Base-by-base conservation (phyloP, 2,113 vertebrate genomes). In the Sigmodon hispidus region DNA sequence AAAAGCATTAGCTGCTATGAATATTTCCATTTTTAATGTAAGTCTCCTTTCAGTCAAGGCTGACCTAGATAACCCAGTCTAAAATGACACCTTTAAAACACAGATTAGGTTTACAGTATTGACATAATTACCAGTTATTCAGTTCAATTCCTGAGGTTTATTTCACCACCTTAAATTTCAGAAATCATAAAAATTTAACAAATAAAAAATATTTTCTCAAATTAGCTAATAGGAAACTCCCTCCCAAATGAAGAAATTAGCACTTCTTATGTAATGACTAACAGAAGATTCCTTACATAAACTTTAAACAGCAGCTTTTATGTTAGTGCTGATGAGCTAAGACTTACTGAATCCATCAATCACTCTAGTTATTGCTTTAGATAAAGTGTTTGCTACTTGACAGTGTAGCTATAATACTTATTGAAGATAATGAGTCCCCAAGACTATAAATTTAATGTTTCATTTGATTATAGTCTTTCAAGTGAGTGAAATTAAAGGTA, bases 401-500 rank as follows among this genome's bases (percentile, higher is more conserved):
- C 83, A 94, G 83, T 21, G 29, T 90, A 94, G 84, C 79, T 63
- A 67, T 80, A 59, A 95, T 65, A 73, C 86, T 96, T 80, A 93
- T 63, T 55, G 69, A 96, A 93, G 73, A 89, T 93, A 97, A 95
- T 95, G n/a, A 94, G 73, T 94, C 83, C 72, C 86, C 63, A 84
- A 87, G 73, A 36, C 77, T 34, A 94, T 93, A 77, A 79, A 96
- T 92, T 87, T 94, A 88, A 79, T 70, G 88, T 86, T 89, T 88
- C 75, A 88, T 93, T 96, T 87, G 45, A 43, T 87, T 90, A 57
- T 70, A 67, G 59, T 89, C 79, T 95, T 96, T 72, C 73, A 65
- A 95, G n/a, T 94, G 45, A 94, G 69, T 92, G 36, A 95, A 97
- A 94, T 93, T 24, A 96, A 95, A 63, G 59, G 50, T 93, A 73